These are phyloP conservation scores for Molorchus minor DNA, from an alignment of 2,888 invertebrate species.

Conservation along the genomic window DNA sequence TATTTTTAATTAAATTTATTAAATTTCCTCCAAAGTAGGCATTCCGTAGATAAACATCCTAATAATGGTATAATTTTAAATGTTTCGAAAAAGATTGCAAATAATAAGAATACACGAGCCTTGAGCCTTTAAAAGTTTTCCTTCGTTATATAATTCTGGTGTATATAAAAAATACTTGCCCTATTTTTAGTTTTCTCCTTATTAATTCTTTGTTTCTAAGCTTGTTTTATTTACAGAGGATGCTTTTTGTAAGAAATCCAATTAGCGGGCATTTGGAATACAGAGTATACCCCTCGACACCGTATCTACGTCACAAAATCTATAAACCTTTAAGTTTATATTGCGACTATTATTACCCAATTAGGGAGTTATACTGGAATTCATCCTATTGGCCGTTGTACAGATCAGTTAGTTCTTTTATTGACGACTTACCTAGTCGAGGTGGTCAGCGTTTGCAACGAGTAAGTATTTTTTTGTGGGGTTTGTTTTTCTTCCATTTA, in stretches of 20 bases:
- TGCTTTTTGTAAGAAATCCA: conserved; percentile 56
- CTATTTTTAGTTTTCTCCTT: background rate
- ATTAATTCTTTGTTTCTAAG: conserved; percentile 1
- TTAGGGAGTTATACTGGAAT: conserved; percentile 46
- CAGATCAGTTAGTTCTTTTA: conserved; percentile 40
- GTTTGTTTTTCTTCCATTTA: no score
- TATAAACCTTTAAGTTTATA: conserved; percentile 50
- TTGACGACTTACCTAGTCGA: conserved; percentile 19
- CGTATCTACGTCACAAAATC: conserved; percentile 47
- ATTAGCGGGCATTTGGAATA: conserved; percentile 43
- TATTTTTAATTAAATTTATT: no score
- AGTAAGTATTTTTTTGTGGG: no score
- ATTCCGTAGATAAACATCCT: no score
- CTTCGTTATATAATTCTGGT: no score
- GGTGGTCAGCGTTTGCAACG: conserved; percentile 21
- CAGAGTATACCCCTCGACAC: conserved; percentile 42
- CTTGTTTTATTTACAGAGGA: conserved; percentile 55
- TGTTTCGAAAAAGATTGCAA: no score
- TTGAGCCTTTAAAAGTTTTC: no score
- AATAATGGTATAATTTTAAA: no score
- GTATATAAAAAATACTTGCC: background rate
- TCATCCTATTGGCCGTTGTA: conserved; percentile 50
- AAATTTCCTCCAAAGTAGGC: no score
- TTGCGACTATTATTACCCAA: conserved; percentile 51
- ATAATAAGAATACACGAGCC: no score